A percentile compares a stretch with the other conserved stretches of the same genome.
These are phyloP conservation scores for Aphrophora alni DNA, from an alignment of 2,888 invertebrate species.

Conservation along the genomic window DNA sequence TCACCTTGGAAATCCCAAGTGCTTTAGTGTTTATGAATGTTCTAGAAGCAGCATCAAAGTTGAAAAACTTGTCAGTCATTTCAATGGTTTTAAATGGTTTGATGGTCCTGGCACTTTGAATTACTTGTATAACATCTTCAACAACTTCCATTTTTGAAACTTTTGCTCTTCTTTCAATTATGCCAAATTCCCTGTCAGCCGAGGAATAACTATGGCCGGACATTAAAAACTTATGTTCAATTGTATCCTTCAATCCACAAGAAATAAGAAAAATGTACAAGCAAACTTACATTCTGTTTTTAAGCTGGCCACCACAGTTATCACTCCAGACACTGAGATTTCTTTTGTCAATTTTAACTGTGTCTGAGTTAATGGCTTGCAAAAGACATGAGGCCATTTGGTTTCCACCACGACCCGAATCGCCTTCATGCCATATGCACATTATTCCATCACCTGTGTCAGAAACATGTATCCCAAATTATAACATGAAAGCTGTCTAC, in stretches of 20 bases:
- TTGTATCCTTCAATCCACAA: background rate
- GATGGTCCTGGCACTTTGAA: background rate
- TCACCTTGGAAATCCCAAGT: background rate
- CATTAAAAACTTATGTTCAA: background rate
- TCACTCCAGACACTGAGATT: slow-evolving; percentile 4
- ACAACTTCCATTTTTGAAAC: background rate
- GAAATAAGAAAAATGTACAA: background rate
- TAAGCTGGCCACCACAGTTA: slow-evolving; percentile 1
- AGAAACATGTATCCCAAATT: background rate
- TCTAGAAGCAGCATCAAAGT: background rate
- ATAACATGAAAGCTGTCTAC: background rate
- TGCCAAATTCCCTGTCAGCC: background rate
- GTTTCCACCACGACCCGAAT: background rate
- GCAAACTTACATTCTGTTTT: slow-evolving; percentile 1
- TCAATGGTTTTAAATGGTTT: background rate
- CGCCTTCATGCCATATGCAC: slow-evolving; percentile 13
- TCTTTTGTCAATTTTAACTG: background rate
- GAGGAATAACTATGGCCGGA: background rate
- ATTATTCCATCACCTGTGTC: background rate
- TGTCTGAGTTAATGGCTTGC: background rate
- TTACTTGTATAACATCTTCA: background rate
- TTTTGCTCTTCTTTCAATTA: background rate
- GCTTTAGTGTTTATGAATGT: background rate
- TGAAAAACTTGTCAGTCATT: background rate
- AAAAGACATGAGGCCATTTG: slow-evolving; percentile 5